Evolutionary conservation across 2,797 vertebrate species (phyloP), one percentile per base, ranked within the genome.

Genomic region (Alca torda): DNA sequence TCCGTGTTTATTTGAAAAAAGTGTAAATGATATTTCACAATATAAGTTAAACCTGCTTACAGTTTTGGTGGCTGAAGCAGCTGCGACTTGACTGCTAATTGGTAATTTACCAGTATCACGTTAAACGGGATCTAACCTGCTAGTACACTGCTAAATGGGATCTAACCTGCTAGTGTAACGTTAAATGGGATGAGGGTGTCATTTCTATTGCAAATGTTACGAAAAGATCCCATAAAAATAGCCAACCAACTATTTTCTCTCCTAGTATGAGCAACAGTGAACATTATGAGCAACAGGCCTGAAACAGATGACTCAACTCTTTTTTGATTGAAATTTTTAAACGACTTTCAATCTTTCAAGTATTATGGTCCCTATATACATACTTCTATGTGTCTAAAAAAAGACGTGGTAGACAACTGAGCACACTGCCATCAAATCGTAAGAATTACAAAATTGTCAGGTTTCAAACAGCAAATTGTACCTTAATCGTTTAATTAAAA

Each of bases 401-500:
- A 97, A 97, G 85, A 90, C 87, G 93, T 60, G 90, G 94, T 97
- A 97, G 96, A 98, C 96, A 98, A 97, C 16, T 95, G 95, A 97
- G 90, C 90, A 97, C 89, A 95, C 94, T 87, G 96, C 95, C 97
- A 97, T 95, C 97, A 97, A 97, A 97, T 89, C 11, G 11, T 94
- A 93, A 92, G 96, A 96, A 97, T 97, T 98, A 98, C 96, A 98
- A 98, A 98, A 98, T 46, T 33, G 28, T 97, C 94, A 94, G 96
- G 92, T 94, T 97, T 96, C 96, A 97, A 97, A 97, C 97, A 97
- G 97, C 97, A 98, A 97, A 95, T 85, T 97, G 97, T 98, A 98
- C 97, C 97, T 97, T 98, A 97, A 78, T 93, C 26, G 4, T 92
- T 96, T 97, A 96, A 94, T 98, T 98, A 98, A 98, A 98, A 98